Evolutionary conservation across 2,113 vertebrate genomes (phyloP).

Genomic region (Propithecus coquereli): DNA sequence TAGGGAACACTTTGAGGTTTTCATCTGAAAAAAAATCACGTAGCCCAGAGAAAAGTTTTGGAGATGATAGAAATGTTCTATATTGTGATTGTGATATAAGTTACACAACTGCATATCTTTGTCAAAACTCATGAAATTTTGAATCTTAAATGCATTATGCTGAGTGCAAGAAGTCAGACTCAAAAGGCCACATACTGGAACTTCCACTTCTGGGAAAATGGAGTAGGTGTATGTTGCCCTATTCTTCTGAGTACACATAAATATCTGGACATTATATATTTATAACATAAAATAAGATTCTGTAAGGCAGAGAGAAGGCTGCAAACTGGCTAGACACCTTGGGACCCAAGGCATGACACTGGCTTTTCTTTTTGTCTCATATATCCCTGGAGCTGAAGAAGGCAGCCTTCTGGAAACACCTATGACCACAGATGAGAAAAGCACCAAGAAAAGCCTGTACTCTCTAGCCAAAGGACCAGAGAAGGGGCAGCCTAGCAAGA

Average conservation of each 20-base stretch:
- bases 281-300: background rate
- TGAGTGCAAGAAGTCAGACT: background rate
- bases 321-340: background rate
- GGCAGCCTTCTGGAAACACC: background rate
- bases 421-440: background rate
- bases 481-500: background rate
- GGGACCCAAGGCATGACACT: background rate
- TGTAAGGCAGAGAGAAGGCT: background rate
- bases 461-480: background rate
- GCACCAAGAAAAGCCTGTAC: too few species aligned
- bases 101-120: background rate
- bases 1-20: background rate
- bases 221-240: background rate
- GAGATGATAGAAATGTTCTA: background rate
- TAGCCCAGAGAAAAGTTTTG: background rate
- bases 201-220: background rate
- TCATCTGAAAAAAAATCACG: background rate
- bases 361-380: background rate
- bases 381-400: background rate
- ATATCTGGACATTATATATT: background rate
- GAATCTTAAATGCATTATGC: background rate
- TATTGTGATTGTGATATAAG: background rate
- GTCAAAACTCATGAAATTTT: background rate
- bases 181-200: background rate
- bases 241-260: background rate